These are phyloP conservation scores for Holothuria glaberrima DNA, from an alignment of 35 echinoderm and acorn worm genomes.

Conservation along the genomic window DNA sequence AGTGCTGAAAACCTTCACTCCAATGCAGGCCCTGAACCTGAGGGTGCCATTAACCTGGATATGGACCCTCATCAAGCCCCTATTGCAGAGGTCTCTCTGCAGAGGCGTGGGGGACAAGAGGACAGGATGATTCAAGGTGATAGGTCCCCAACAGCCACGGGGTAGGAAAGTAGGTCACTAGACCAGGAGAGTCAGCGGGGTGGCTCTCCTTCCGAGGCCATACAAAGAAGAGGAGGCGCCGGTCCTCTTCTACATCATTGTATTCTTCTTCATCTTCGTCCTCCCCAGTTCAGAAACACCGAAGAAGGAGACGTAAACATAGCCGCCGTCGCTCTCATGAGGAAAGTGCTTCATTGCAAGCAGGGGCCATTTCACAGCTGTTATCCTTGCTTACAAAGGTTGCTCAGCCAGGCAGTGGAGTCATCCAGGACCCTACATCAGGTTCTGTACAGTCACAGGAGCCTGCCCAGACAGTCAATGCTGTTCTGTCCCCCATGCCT, in stretches of 20 bases:
- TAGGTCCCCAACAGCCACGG: neutral
- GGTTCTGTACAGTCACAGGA: neutral
- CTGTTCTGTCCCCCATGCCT: neutral
- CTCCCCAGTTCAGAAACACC: neutral
- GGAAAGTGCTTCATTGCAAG: neutral
- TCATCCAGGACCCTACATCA: neutral
- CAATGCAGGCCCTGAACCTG: neutral
- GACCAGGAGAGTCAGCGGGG: neutral
- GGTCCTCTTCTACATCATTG: neutral
- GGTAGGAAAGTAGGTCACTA: neutral
- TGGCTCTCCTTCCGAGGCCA: conserved; percentile 10
- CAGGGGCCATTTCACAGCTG: neutral
- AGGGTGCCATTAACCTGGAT: neutral
- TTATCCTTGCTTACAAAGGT: neutral
- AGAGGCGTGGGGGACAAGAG: neutral
- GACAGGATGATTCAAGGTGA: conserved; percentile 29
- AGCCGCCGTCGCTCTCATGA: neutral
- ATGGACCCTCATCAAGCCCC: neutral
- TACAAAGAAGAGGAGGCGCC: neutral
- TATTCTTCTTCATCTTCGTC: neutral
- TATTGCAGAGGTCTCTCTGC: conserved; percentile 21
- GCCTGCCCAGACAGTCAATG: neutral
- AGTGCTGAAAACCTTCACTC: too few species aligned
- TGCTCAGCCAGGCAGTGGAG: neutral
- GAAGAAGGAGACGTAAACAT: neutral